Evolutionary conservation across 2,797 vertebrate species (phyloP).

Genomic region (Champsocephalus esox): DNA sequence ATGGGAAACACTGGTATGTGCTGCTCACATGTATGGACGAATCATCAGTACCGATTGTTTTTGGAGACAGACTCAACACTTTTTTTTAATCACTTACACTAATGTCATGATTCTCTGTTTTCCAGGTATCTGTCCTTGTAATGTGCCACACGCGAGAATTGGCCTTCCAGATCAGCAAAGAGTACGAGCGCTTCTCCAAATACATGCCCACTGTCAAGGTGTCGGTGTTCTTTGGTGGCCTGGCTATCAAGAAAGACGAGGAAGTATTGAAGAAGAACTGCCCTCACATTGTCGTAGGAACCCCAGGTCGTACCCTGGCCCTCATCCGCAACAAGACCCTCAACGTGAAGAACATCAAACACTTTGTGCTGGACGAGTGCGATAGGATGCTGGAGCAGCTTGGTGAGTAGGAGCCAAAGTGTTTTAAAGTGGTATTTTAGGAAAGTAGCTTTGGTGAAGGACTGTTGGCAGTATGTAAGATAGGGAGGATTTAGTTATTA

Average conservation of each 20-base stretch:
- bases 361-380: constrained; percentile 92
- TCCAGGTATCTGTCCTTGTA: constrained; percentile 90
- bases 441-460: constrained; percentile 3
- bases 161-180: constrained; percentile 95
- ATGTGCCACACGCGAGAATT: constrained; percentile 94
- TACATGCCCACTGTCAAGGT: constrained; percentile 93
- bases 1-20: neutral
- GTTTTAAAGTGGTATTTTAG: neutral
- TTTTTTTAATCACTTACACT: neutral
- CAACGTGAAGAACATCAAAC: constrained; percentile 89
- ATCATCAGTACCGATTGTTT: neutral
- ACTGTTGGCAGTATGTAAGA: neutral
- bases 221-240: constrained; percentile 90
- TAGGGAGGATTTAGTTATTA: neutral
- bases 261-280: constrained; percentile 90
- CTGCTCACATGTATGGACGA: neutral
- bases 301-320: constrained; percentile 89
- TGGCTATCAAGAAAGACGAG: constrained; percentile 91
- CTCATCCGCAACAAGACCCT: constrained; percentile 88
- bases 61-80: neutral
- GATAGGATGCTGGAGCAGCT: constrained; percentile 93
- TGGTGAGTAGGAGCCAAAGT: constrained; percentile 78
- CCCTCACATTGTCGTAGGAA: constrained; percentile 92
- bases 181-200: constrained; percentile 94
- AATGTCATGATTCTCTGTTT: neutral